phyloP scores from a whole-genome alignment of 1,140 invertebrate species.

The Calliopsis andreniformis region DNA sequence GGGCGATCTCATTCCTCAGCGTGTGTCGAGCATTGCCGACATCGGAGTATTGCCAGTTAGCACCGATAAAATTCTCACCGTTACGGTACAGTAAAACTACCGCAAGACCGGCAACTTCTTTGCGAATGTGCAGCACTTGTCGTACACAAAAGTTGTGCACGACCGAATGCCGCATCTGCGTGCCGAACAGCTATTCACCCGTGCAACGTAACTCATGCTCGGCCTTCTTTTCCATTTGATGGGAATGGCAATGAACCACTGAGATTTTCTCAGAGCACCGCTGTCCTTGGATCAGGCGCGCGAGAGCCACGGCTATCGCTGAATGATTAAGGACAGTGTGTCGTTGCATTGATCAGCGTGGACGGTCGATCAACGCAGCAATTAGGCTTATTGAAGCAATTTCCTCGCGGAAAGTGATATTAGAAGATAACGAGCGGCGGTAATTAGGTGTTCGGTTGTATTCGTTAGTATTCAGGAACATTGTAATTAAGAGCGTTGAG shows the following conservation, averaged over 20 bases:
- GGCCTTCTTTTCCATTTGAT: constrained; percentile 54
- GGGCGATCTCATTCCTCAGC: constrained; percentile 15
- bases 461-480: constrained; percentile 8
- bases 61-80: constrained; percentile 75
- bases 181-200: constrained; percentile 58
- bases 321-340: background rate
- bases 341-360: background rate
- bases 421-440: background rate
- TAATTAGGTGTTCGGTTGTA: background rate
- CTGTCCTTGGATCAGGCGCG: constrained; percentile 7
- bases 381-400: background rate
- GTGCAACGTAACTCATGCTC: constrained; percentile 15
- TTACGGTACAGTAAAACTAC: constrained; percentile 79
- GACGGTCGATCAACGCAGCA: background rate
- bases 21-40: background rate
- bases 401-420: background rate
- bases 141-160: constrained; percentile 58
- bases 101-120: constrained; percentile 75
- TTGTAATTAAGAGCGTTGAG: constrained; percentile 13
- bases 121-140: constrained; percentile 45
- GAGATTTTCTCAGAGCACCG: constrained; percentile 52
- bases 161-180: constrained; percentile 46
- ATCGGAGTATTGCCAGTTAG: constrained; percentile 53
- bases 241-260: constrained; percentile 51
- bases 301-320: too few relatives aligned